A percentile compares a stretch with the other conserved stretches of the same genome.
Evolutionary conservation across 2,113 vertebrate species (phyloP).

Genomic region (Stictonetta naevosa): DNA sequence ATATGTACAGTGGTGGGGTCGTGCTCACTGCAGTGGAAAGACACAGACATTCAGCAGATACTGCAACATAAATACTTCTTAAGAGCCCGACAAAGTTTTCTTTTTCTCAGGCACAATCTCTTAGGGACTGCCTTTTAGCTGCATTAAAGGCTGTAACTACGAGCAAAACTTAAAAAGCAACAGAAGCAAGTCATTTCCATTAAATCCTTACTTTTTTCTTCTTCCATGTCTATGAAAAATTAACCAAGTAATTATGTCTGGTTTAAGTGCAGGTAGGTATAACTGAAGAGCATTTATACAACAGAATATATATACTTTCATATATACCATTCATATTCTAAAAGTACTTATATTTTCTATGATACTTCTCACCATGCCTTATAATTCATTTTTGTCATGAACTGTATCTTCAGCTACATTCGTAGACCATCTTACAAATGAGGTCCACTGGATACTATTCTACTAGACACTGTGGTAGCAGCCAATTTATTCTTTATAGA

Average conservation of each 20-base stretch:
- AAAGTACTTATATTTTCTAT: neutral
- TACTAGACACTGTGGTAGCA: neutral
- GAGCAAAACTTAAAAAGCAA: neutral
- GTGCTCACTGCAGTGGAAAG: conserved; percentile 42
- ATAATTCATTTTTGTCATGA: neutral
- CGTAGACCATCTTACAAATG: neutral
- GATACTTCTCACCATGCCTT: neutral
- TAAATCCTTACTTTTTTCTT: neutral
- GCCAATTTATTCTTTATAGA: neutral
- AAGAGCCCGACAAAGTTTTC: neutral
- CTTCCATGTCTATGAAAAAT: neutral
- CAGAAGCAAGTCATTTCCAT: neutral
- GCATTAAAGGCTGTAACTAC: neutral
- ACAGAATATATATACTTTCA: neutral
- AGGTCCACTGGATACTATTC: neutral
- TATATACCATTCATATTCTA: neutral
- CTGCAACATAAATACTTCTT: neutral
- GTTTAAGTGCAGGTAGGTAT: neutral
- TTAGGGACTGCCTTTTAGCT: neutral
- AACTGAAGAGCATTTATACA: neutral
- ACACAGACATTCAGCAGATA: neutral
- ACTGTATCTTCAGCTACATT: neutral
- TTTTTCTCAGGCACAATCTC: neutral
- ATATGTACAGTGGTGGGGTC: neutral
- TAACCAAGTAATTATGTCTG: neutral